Evolutionary conservation across 1,140 invertebrate genomes (phyloP).

Genomic region (Orchesella cincta): DNA sequence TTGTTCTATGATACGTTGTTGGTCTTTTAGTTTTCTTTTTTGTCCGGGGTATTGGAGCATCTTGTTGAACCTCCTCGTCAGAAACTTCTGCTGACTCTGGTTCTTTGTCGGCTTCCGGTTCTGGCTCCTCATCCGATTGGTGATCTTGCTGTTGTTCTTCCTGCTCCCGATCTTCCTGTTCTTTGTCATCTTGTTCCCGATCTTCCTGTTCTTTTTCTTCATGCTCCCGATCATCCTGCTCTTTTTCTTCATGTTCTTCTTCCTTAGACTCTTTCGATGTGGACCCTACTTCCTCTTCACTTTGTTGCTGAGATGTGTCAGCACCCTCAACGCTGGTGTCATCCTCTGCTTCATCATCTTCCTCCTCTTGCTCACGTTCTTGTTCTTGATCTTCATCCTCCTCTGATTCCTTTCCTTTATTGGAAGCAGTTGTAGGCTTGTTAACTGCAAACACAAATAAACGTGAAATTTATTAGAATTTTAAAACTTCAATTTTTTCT

Average conservation of each 20-base stretch:
- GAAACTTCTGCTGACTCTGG: not conserved
- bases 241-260: not conserved
- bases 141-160: not conserved
- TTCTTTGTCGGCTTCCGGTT: not conserved
- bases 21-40: not conserved
- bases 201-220: not conserved
- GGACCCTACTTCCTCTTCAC: not conserved
- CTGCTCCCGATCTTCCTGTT: slow-evolving; percentile 5
- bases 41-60: not conserved
- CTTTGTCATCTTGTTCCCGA: not conserved
- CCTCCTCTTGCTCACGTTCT: not conserved
- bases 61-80: not conserved
- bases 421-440: not conserved
- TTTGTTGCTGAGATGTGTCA: slow-evolving; percentile 25
- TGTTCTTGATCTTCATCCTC: slow-evolving; percentile 26
- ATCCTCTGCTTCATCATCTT: slow-evolving; percentile 32
- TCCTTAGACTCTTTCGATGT: slow-evolving; percentile 25
- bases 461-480: not conserved
- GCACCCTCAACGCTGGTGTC: not conserved
- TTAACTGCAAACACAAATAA: not conserved
- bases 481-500: too few relatives aligned
- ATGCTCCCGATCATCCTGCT: not conserved
- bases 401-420: not conserved
- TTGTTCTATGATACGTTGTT: not conserved
- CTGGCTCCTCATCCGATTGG: not conserved